Evolutionary conservation across 2,113 vertebrate species (phyloP).

Genomic region (Solea solea): DNA sequence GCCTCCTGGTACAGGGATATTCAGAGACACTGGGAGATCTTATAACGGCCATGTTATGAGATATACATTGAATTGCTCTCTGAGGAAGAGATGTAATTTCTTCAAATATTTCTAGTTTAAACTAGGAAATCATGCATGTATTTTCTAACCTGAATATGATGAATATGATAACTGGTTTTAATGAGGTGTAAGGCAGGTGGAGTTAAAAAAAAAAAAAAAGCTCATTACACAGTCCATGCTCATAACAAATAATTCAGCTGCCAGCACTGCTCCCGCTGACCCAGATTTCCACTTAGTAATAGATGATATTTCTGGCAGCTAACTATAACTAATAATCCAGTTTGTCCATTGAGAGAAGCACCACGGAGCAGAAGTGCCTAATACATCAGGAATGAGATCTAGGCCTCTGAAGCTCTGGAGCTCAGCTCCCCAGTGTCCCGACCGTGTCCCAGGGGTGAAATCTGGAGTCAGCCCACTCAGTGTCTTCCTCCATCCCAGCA

Average conservation of each 20-base stretch:
- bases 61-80: no score
- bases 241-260: slow-evolving; percentile 13
- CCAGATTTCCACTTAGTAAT: slow-evolving; percentile 31
- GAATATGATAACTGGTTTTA: neutral
- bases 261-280: slow-evolving; percentile 25
- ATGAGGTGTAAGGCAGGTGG: neutral
- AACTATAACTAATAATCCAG: slow-evolving; percentile 23
- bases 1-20: no score
- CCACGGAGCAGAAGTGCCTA: neutral
- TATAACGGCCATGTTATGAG: no score
- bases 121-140: no score
- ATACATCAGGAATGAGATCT: slow-evolving; percentile 4
- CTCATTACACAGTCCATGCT: slow-evolving; percentile 1
- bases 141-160: no score
- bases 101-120: no score
- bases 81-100: no score
- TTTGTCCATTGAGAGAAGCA: slow-evolving; percentile 19
- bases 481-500: neutral
- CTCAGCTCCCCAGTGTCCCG: slow-evolving; percentile 17
- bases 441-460: slow-evolving; percentile 11
- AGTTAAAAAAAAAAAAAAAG: slow-evolving; percentile 3
- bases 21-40: no score
- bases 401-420: slow-evolving; percentile 5
- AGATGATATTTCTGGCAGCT: slow-evolving; percentile 6
- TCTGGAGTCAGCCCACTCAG: slow-evolving; percentile 9